Evolutionary conservation across 2,113 vertebrate species (phyloP).

Genomic region (Leiothrix lutea): DNA sequence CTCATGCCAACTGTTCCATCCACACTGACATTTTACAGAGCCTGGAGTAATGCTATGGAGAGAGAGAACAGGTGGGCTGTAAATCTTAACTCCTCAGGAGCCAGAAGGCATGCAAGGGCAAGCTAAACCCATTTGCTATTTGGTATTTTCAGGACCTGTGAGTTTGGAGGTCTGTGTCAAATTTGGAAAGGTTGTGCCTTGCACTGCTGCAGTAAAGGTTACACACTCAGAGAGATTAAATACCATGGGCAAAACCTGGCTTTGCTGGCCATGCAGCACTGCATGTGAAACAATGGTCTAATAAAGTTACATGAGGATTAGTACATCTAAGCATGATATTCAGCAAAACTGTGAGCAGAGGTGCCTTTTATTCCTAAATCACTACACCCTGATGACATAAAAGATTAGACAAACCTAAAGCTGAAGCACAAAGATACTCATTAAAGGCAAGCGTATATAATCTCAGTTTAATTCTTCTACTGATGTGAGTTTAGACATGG

Average conservation of each 20-base stretch:
- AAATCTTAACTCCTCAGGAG: neutral
- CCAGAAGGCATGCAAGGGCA: neutral
- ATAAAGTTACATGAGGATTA: neutral
- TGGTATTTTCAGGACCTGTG: neutral
- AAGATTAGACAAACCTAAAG: neutral
- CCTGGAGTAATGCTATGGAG: neutral
- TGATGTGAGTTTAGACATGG: neutral
- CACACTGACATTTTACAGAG: fast-evolving
- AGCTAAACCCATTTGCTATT: neutral
- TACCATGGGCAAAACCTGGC: neutral
- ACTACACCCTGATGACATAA: neutral
- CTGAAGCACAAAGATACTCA: neutral
- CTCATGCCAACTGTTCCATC: neutral
- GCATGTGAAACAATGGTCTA: neutral
- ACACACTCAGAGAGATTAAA: neutral
- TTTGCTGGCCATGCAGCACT: neutral
- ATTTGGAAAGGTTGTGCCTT: neutral
- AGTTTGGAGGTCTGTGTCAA: neutral
- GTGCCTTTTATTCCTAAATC: neutral
- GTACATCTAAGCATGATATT: neutral
- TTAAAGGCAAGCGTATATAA: neutral
- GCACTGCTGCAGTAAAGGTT: neutral
- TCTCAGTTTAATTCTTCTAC: neutral
- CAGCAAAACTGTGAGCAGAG: neutral
- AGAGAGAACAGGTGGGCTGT: neutral